Evolutionary conservation across 2,888 invertebrate genomes (phyloP).

Genomic region (Helicoverpa assulta): DNA sequence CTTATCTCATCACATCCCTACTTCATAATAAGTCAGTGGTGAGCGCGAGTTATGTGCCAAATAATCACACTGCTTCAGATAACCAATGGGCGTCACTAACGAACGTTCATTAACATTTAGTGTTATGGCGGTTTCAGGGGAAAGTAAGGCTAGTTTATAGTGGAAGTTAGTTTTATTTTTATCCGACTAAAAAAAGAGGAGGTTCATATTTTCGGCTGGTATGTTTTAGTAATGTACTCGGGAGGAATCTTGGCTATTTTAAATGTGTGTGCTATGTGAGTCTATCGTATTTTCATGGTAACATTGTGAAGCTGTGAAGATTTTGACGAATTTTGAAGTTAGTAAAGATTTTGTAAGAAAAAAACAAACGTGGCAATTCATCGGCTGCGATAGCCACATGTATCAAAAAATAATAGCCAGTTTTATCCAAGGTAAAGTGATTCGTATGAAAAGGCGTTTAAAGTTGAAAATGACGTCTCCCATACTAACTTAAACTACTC

Average conservation of each 20-base stretch:
- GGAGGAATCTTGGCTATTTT: too few relatives aligned
- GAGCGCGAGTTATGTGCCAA: slow-evolving; percentile 59
- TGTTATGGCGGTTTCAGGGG: slow-evolving; percentile 14
- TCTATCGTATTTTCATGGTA: too few relatives aligned
- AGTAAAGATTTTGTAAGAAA: too few relatives aligned
- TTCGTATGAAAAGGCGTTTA: neutral
- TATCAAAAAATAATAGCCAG: too few relatives aligned
- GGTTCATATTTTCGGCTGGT: neutral
- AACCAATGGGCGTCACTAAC: slow-evolving; percentile 55
- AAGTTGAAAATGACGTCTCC: neutral
- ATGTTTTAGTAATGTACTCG: too few relatives aligned
- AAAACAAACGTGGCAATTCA: too few relatives aligned
- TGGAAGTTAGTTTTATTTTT: neutral
- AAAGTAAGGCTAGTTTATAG: slow-evolving; percentile 8
- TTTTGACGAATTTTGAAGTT: too few relatives aligned
- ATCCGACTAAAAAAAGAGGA: neutral
- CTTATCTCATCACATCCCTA: neutral
- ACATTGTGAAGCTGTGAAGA: too few relatives aligned
- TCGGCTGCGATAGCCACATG: too few relatives aligned
- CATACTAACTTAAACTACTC: neutral
- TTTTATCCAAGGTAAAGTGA: neutral
- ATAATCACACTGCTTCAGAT: slow-evolving; percentile 52
- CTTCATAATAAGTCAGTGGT: slow-evolving; percentile 49
- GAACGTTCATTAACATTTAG: slow-evolving; percentile 46
- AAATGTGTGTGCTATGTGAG: too few relatives aligned